Conservation (phyloP, 2,797 vertebrate species). For the Denticeps clupeoides region DNA sequence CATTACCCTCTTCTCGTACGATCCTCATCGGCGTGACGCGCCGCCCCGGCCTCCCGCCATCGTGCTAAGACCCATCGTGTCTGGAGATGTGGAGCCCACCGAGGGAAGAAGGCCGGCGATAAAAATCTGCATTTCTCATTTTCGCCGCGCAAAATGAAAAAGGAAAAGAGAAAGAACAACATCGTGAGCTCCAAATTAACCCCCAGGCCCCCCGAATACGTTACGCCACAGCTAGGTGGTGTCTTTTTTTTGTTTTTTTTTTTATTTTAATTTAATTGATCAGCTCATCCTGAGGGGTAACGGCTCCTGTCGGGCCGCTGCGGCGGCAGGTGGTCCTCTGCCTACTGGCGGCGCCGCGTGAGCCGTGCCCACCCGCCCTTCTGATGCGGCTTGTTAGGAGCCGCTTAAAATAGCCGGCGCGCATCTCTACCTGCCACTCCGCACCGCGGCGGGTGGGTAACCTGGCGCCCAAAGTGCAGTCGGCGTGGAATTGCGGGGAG, state of each 20-base stretch:
- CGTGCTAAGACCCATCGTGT: neutral
- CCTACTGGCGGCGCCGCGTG: slow-evolving; percentile 51
- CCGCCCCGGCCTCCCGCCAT: neutral
- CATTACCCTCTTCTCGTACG: slow-evolving; percentile 4
- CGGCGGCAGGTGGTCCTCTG: slow-evolving; percentile 52
- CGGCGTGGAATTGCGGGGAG: neutral
- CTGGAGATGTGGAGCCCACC: neutral
- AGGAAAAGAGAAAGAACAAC: slow-evolving; percentile 4
- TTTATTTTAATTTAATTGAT: slow-evolving; percentile 27
- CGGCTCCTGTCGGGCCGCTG: slow-evolving; percentile 27
- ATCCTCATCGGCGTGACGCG: neutral
- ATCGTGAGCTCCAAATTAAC: slow-evolving; percentile 30
- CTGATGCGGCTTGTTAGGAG: slow-evolving; percentile 65
- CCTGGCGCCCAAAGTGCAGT: slow-evolving; percentile 10
- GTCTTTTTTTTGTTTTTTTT: no score
- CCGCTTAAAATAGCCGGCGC: slow-evolving; percentile 62
- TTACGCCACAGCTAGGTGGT: slow-evolving; percentile 2
- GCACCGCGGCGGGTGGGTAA: slow-evolving; percentile 28
- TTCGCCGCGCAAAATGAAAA: neutral
- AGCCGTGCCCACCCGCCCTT: slow-evolving; percentile 51
- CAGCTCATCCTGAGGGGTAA: neutral
- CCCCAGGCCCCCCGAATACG: slow-evolving; percentile 24
- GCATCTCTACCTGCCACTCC: slow-evolving; percentile 46
- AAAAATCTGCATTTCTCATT: slow-evolving; percentile 2
- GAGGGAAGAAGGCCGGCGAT: neutral